phyloP scores from a whole-genome alignment of 2,888 invertebrate species.

The Troglohyphantes excavatus region DNA sequence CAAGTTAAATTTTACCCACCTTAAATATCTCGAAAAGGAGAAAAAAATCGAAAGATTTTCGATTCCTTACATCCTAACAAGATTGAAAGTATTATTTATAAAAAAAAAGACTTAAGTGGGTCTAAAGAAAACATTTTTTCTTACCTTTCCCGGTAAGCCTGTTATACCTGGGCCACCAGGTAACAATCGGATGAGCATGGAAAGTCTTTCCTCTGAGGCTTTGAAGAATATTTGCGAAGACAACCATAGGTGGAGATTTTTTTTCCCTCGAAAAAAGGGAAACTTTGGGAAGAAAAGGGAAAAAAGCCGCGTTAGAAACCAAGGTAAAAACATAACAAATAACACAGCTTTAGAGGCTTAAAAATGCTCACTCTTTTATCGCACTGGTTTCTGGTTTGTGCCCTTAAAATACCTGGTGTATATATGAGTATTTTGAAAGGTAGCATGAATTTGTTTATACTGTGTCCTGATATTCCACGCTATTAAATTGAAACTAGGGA shows the following conservation, averaged over 20 bases:
- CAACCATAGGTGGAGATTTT: constrained; percentile 13
- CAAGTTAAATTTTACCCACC: not conserved
- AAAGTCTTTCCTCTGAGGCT: not conserved
- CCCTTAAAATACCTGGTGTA: too few species aligned
- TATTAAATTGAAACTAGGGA: too few species aligned
- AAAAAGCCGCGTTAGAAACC: not conserved
- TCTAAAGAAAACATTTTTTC: not conserved
- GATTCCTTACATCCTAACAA: not conserved
- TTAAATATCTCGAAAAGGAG: too few species aligned
- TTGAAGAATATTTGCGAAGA: constrained; percentile 31
- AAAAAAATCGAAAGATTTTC: not conserved
- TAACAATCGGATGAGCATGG: constrained; percentile 15
- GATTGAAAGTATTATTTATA: not conserved
- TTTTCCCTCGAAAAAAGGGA: constrained; percentile 17
- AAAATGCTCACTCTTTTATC: not conserved
- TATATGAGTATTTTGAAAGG: too few species aligned
- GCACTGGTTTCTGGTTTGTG: not conserved
- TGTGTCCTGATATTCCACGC: too few species aligned
- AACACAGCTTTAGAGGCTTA: constrained; percentile 22
- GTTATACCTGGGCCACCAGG: not conserved
- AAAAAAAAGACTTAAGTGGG: constrained; percentile 3
- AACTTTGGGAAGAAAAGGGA: not conserved
- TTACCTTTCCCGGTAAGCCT: not conserved
- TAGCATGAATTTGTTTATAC: too few species aligned
- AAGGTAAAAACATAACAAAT: constrained; percentile 4